Base-by-base conservation (phyloP, 2,888 invertebrate species). In the Cetonia aurata region DNA sequence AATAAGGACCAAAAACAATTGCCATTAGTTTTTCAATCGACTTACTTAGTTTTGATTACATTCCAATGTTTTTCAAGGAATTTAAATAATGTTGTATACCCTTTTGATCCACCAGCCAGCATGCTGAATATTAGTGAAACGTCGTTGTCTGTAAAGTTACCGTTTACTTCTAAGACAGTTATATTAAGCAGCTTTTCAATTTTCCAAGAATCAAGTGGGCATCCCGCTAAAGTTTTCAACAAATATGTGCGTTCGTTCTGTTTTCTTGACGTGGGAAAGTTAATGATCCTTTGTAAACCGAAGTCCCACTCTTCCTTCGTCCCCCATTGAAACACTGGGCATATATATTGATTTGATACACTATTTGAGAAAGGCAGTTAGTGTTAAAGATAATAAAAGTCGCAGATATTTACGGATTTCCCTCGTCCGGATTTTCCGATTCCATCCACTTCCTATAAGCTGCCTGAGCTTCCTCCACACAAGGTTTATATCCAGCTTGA, bases 301-400 rank as follows among this genome's bases (percentile, higher is more conserved):
- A 94, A 94, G 74, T 93, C 90, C 94, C 94, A 95, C 82, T 94
- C 94, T 53, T 92, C 90, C 76, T 88, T 87, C 0, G 91, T 89
- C 0, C 94, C 94, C 91, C 93, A 94, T 83, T 91, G 91, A 83
- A 94, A 94, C 0, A 94, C 93, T 0, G 94, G 93, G 73, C 94
- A 94, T 73, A 94, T 89, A 82, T 89, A 92, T 79, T 91, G 90
- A 82, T 92, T 92, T 15, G 92, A 88, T 59, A 93, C 89, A 6
- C 94, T 94, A 81, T 53, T 25, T 25, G 9, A 55, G 19, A 41
- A 62, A 67, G 6, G 66, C 10, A 31, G 41, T 44, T 3, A 53
- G 10, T 25, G 12, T 53, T 10, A 3, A n/a, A 3, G 10, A 3
- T 9, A 2, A 31, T 65, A 65, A 69, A 17, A 50, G 62, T 17